Base-by-base conservation (phyloP, 2,888 invertebrate genomes). In the Acronicta alni region DNA sequence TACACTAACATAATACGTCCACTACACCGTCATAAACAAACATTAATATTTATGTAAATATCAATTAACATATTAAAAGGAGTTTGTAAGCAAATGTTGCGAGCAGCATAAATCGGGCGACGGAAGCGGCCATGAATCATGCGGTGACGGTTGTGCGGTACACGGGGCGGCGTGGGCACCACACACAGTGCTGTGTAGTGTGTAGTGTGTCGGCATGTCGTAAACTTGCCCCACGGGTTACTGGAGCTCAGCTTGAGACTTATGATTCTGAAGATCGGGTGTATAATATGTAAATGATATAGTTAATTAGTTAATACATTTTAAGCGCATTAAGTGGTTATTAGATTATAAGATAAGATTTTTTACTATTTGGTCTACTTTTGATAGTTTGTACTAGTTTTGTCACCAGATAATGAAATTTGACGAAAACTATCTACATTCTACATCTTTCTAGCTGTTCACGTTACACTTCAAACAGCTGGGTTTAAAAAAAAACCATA, bases 41-140 rank as follows among this genome's bases (percentile, higher is more conserved):
- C 75, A 75, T 75, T 63, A 75, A 67, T 75, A 75, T 76, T 69
- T 67, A 77, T 74, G 77, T 74, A 67, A 76, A 76, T 72, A 67
- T 56, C 72, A 72, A 77, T 77, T 77, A 77, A 77, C 77, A 77
- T 77, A 74, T 74, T 72, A 71, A 72, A 77, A 77, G 75, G 66
- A 70, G 75, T 53, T 64, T 72, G 64, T 61, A 61, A 65, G 68
- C 72, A 64, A 71, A 69, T 58, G 65, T 61, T 56, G 67, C 61
- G 62, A 48, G 65, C 56, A 56, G 57, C 75, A 74, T 77, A 76
- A 68, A 72, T 72, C 76, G 74, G 60, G 45, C 46, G 52, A 44
- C 78, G 75, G 78, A 76, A 77, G 66, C 62, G 55, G 60, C 75
- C 23, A 67, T 74, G 73, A 67, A 74, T 78, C 78, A 78, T 74